Conservation (phyloP, 2,113 vertebrate species). For the Scortum barcoo region DNA sequence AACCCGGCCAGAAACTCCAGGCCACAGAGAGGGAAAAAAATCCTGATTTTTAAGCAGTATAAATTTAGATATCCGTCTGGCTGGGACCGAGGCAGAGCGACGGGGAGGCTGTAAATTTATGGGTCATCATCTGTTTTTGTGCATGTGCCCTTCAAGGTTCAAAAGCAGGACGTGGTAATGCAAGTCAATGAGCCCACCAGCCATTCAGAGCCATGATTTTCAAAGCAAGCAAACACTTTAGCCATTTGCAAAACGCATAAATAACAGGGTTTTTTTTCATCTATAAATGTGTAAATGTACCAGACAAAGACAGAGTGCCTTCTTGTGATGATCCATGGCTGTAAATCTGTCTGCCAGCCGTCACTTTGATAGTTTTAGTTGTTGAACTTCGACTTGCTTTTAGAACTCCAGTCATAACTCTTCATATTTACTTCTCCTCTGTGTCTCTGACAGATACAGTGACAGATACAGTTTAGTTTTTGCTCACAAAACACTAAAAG, state of each 20-base stretch:
- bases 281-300: neutral
- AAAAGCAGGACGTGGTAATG: constrained; percentile 48
- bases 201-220: constrained; percentile 16
- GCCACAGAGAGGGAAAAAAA: constrained; percentile 3
- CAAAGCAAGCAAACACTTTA: constrained; percentile 32
- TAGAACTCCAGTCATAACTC: neutral
- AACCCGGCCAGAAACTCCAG: constrained; percentile 8
- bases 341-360: too few relatives aligned
- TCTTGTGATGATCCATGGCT: too few relatives aligned
- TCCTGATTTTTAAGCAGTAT: constrained; percentile 19
- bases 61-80: constrained; percentile 58
- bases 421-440: constrained; percentile 3
- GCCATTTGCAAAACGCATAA: constrained; percentile 3
- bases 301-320: too few relatives aligned
- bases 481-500: neutral
- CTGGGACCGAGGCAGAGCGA: neutral
- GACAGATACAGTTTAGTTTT: neutral
- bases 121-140: constrained; percentile 62
- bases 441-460: neutral
- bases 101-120: constrained; percentile 56
- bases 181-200: constrained; percentile 61
- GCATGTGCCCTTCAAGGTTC: constrained; percentile 58
- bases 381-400: neutral
- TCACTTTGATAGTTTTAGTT: neutral
- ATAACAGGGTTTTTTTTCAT: neutral